Percentiles rank a stretch among this genome's conserved stretches.
phyloP scores from a whole-genome alignment of 2,113 vertebrate genomes.

The Puma concolor region DNA sequence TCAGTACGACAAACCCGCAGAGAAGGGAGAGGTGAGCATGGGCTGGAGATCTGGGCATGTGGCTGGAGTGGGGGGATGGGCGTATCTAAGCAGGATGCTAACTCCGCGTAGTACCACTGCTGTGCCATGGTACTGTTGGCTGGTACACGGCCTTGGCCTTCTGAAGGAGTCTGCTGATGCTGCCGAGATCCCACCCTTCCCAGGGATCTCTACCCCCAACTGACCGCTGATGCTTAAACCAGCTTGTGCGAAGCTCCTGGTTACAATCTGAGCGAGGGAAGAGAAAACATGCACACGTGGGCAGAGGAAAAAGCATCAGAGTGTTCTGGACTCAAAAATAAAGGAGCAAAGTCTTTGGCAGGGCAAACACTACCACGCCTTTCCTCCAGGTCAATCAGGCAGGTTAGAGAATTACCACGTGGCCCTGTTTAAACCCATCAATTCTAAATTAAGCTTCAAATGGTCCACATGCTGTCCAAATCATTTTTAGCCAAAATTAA shows the following conservation, averaged over 20 bases:
- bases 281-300: background rate
- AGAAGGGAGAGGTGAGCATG: no score
- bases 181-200: background rate
- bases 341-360: background rate
- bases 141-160: background rate
- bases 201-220: background rate
- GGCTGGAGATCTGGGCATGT: background rate
- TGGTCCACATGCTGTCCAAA: background rate
- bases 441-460: background rate
- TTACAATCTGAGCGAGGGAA: background rate
- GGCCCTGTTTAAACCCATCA: background rate
- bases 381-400: background rate
- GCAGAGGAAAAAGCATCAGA: background rate
- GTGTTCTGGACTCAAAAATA: background rate
- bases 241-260: background rate
- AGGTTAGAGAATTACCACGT: background rate
- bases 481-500: background rate
- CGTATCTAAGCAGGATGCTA: background rate
- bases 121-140: background rate
- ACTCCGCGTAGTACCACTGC: background rate
- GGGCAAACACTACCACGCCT: background rate
- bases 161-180: background rate
- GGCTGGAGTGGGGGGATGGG: rapidly evolving
- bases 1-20: background rate
- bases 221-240: background rate